phyloP scores from a whole-genome alignment of 2,888 invertebrate species.

The Lepetodrilus schrolli region DNA sequence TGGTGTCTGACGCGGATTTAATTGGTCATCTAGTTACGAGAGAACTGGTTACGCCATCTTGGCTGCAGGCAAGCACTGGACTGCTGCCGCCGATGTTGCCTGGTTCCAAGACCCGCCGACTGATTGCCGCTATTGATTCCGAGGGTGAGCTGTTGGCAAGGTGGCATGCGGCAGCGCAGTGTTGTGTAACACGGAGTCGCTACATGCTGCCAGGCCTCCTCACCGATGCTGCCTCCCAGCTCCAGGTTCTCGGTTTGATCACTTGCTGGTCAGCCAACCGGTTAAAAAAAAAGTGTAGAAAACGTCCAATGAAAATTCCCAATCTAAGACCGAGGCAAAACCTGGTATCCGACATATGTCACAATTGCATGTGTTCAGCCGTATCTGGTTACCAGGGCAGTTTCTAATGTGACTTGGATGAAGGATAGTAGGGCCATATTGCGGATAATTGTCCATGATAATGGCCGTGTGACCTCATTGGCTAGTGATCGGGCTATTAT shows the following conservation, averaged over 20 bases:
- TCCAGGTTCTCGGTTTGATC: background rate
- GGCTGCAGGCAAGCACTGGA: slow-evolving; percentile 2
- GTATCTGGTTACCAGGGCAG: background rate
- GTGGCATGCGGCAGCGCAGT: no score
- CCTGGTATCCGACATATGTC: no score
- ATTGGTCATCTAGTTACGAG: slow-evolving; percentile 19
- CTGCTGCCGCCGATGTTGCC: no score
- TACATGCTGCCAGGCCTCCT: slow-evolving; percentile 12
- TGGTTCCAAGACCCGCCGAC: background rate
- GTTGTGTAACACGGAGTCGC: slow-evolving; percentile 11
- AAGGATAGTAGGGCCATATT: background rate
- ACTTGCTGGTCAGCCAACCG: no score
- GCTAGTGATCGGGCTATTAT: background rate
- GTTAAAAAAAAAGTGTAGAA: no score
- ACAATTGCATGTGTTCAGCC: slow-evolving; percentile 2
- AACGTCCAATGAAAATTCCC: no score
- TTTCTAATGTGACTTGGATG: background rate
- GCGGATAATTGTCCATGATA: slow-evolving; percentile 10
- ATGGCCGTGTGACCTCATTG: background rate
- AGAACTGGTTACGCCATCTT: background rate
- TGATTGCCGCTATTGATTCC: slow-evolving; percentile 5
- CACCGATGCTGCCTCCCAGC: no score
- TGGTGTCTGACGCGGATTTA: background rate
- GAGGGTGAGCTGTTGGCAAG: background rate
- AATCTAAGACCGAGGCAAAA: no score